These are phyloP conservation scores for Larimichthys crocea DNA, from an alignment of 2,113 vertebrate species.

Conservation along the genomic window DNA sequence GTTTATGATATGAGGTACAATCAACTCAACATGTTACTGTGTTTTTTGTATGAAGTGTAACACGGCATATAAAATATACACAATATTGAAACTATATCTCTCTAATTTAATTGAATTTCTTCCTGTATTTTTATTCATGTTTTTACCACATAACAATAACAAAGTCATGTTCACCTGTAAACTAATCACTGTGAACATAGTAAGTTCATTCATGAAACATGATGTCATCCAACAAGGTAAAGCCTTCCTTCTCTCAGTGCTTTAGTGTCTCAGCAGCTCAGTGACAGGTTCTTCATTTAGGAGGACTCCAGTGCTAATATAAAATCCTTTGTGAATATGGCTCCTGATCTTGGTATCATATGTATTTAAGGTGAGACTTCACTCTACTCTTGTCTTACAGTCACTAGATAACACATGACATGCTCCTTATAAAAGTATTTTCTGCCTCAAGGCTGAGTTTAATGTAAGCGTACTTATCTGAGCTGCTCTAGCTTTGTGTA, in stretches of 20 bases:
- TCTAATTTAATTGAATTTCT: no score
- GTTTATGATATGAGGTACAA: background rate
- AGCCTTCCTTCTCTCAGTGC: no score
- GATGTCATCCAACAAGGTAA: no score
- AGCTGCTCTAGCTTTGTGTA: slow-evolving; percentile 83
- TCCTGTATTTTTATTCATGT: no score
- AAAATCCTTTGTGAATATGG: background rate
- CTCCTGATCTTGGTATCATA: background rate
- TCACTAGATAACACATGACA: background rate
- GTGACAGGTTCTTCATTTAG: background rate
- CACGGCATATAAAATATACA: no score
- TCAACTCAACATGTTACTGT: background rate
- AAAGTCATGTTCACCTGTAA: no score
- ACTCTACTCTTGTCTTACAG: background rate
- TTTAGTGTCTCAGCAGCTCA: no score
- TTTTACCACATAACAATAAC: no score
- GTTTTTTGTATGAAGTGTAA: background rate
- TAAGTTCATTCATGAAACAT: no score
- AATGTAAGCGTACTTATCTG: slow-evolving; percentile 84
- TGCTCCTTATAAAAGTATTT: background rate
- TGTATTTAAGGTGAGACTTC: background rate
- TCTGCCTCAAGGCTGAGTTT: no score
- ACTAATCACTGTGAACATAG: no score
- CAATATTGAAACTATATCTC: no score
- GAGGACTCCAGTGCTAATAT: background rate